Conservation (phyloP, 2,113 vertebrate species). For the Macquaria australasica region DNA sequence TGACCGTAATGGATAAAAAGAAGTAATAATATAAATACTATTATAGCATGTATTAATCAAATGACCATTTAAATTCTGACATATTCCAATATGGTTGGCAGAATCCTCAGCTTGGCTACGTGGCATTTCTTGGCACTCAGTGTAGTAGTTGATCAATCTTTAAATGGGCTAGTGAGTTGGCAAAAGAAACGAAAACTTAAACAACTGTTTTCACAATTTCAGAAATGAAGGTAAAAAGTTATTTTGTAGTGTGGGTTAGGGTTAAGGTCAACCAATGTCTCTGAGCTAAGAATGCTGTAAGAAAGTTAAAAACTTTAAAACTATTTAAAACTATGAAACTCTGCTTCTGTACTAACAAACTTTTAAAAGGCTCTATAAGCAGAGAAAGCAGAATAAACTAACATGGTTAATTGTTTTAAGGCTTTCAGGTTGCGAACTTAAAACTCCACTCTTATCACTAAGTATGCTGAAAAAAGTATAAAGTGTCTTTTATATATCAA, state of each 20-base stretch:
- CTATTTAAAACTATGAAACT: background rate
- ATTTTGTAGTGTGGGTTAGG: background rate
- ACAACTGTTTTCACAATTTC: too few species aligned
- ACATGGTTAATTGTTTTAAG: background rate
- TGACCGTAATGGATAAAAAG: too few species aligned
- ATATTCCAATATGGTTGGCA: background rate
- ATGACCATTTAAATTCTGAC: background rate
- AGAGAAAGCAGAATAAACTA: background rate
- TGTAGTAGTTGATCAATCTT: background rate
- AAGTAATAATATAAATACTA: too few species aligned
- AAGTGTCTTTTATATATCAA: conserved; percentile 1
- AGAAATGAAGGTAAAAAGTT: conserved; percentile 35
- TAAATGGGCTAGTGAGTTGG: background rate
- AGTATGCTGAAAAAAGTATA: conserved; percentile 6
- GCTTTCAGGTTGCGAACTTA: conserved; percentile 1
- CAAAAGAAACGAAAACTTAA: background rate
- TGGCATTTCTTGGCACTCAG: background rate
- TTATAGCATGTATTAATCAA: background rate
- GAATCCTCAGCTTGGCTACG: background rate
- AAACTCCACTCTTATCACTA: conserved; percentile 1
- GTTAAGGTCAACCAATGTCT: background rate
- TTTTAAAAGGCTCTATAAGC: background rate
- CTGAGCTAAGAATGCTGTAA: background rate
- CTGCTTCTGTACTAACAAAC: background rate
- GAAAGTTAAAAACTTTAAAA: background rate